Base-by-base conservation (phyloP, 1,140 invertebrate genomes). In the Reticulitermes speratus region DNA sequence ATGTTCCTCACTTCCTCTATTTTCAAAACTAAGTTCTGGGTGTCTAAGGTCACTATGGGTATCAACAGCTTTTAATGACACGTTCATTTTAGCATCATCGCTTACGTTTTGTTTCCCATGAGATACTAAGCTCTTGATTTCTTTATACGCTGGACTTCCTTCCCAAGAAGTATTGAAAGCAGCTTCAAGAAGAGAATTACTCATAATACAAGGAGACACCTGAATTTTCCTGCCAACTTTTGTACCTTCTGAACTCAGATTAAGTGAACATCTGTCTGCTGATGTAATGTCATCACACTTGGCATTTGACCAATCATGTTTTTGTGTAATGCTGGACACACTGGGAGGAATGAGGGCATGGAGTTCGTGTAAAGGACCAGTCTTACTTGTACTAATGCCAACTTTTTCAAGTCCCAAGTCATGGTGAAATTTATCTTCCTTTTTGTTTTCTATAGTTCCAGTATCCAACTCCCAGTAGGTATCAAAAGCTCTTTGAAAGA, bases 401-500 rank as follows among this genome's bases (percentile, higher is more conserved):
- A 55, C 52, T 55, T 55, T 21, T 5, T 55, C 16, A 19, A 21
- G 16, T 55, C 52, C 52, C 52, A 55, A 55, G 9, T 55, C 52
- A 55, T 19, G 52, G 14, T 1, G 14, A 55, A 55, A 0, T 75
- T 75, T 30, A 30, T 30, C 65, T 19, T 55, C 52, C n/a, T 16
- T 75, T 75, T 30, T 75, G 11, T 6, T 14, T n/a, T 75, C 9
- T 19, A 21, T 14, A n/a, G 7, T 25, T 84, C 30, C n/a, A 30
- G 21, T 82, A 75, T 45, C 48, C 69, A 85, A 69, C 55, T 85
- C 84, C 69, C 84, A 87, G 48, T 59, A 48, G 3, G 84, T 85
- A 23, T 69, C 81, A 30, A 87, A 87, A 52, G 83, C 83, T 87
- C 82, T n/a, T 59, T 85, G 44, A 44, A 87, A 23, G 30, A 87